Evolutionary conservation across 2,113 vertebrate species (phyloP).

Genomic region (Enhydra lutris): DNA sequence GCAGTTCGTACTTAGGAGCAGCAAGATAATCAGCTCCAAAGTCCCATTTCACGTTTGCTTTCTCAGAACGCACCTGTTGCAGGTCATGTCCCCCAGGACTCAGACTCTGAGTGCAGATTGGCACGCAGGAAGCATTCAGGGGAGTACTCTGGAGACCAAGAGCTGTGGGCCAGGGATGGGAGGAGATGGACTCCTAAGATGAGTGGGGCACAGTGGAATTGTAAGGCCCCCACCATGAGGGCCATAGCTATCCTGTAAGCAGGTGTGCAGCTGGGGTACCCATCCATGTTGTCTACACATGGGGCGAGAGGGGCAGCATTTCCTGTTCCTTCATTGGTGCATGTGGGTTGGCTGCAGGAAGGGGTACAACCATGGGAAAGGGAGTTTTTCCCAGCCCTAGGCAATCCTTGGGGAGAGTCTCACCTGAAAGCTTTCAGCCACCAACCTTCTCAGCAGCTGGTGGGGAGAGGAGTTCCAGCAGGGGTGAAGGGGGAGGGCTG

Average conservation of each 20-base stretch:
- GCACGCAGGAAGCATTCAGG: neutral
- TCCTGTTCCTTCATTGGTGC: neutral
- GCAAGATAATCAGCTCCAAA: neutral
- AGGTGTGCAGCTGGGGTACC: neutral
- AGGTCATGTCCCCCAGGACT: neutral
- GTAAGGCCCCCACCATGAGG: neutral
- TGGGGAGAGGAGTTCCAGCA: neutral
- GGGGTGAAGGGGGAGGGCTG: neutral
- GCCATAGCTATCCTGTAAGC: neutral
- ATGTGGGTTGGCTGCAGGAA: neutral
- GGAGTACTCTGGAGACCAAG: too few relatives aligned
- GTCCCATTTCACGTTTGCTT: neutral
- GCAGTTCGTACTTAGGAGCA: rapidly evolving
- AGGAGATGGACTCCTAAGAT: neutral
- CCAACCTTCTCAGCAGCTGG: neutral
- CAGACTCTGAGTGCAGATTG: neutral
- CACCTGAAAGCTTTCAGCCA: neutral
- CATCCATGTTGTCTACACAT: neutral
- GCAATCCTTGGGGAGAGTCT: neutral
- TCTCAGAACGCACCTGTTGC: neutral
- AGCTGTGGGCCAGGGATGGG: neutral
- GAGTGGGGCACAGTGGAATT: neutral
- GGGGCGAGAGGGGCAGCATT: neutral
- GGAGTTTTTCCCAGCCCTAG: neutral
- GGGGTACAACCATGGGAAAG: neutral